phyloP scores from a whole-genome alignment of 2,113 vertebrate species.

The Puntigrus tetrazona region DNA sequence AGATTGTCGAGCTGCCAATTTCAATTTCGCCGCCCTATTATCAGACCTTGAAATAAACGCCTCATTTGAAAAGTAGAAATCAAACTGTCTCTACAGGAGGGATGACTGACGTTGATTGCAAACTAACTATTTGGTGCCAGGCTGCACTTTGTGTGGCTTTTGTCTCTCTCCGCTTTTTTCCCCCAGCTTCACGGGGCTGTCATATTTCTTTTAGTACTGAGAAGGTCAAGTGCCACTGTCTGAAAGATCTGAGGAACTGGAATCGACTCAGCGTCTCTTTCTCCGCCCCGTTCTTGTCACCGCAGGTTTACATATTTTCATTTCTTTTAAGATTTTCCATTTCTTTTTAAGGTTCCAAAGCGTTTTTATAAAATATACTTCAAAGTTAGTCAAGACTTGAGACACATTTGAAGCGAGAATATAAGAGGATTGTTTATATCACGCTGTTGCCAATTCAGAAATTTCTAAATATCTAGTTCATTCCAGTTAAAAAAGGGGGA shows the following conservation, averaged over 20 bases:
- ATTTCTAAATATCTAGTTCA: background rate
- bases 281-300: constrained; percentile 40
- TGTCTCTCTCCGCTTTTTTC: constrained; percentile 68
- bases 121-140: constrained; percentile 80
- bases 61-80: constrained; percentile 84
- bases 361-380: constrained; percentile 3
- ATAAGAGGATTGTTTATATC: background rate
- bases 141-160: constrained; percentile 79
- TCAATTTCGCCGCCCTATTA: constrained; percentile 79
- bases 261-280: constrained; percentile 61
- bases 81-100: constrained; percentile 79
- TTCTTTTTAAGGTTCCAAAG: background rate
- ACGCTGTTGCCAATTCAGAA: background rate
- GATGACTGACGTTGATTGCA: constrained; percentile 83
- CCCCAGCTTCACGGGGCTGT: constrained; percentile 77
- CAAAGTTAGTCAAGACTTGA: background rate
- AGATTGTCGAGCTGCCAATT: constrained; percentile 81
- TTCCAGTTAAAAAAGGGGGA: background rate
- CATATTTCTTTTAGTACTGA: constrained; percentile 79
- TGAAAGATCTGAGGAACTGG: constrained; percentile 75
- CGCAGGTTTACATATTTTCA: constrained; percentile 42
- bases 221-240: constrained; percentile 81
- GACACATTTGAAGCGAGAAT: background rate
- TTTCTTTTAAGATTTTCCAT: constrained; percentile 27
- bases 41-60: constrained; percentile 79